Base-by-base conservation (phyloP, 2,113 vertebrate genomes). In the Sterrhoptilus dennistouni region DNA sequence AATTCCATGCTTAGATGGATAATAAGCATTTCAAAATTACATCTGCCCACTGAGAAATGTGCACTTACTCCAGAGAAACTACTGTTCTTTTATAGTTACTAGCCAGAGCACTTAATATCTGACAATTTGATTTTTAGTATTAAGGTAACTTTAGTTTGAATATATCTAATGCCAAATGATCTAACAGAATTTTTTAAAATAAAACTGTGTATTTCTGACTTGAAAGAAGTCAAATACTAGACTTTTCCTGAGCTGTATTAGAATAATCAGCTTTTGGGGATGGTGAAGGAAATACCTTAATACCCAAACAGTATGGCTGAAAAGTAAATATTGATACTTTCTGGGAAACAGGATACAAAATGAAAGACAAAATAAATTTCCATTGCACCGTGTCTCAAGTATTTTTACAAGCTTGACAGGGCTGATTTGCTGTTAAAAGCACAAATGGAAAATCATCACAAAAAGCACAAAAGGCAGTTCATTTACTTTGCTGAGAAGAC, bases 101-200 rank as follows among this genome's bases (percentile, higher is more conserved):
- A 97, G 88, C 81, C 97, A 96, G 96, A 96, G 83, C 45, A 95
- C 95, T 97, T 90, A 94, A 89, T 95, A 94, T 78, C 77, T 91
- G 83, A 94, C 87, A 95, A 87, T 97, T 96, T 94, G 80, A 86
- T 68, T 92, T 98, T 98, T 98, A 98, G 96, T 96, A 96, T 98
- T 97, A 98, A 98, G 97, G 97, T 98, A 97, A 98, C 97, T 97
- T 98, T 97, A 77, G 70, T 91, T 89, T 93, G 80, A 95, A 65
- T 65, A 44, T 89, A 77, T 88, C 95, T 97, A 93, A 92, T 94
- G 81, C 79, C 11, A 59, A 95, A 94, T 96, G 80, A 92, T 96
- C 29, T 72, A 88, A 89, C 28, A 74, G 79, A 91, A 66, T 82
- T 91, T 93, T 8, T 94, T 54, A 15, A 85, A 85, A 90, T 82